These are phyloP conservation scores for Monodelphis domestica DNA, from an alignment of 2,797 vertebrate genomes.

Conservation along the genomic window DNA sequence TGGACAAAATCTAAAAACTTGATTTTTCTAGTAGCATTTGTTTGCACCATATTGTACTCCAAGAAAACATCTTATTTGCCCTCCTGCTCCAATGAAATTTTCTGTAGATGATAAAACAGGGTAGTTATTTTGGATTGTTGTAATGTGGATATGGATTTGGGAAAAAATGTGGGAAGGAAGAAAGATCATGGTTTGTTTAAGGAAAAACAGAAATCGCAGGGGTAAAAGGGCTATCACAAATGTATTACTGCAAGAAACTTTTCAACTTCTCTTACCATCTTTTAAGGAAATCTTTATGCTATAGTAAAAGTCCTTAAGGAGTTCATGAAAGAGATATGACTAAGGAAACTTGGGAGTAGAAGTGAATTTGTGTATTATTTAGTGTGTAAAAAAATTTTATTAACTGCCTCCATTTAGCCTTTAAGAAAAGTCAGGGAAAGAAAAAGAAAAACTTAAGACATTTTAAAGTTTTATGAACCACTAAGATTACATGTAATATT, in stretches of 20 bases:
- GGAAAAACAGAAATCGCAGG: conserved; percentile 10
- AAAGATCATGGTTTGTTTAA: neutral
- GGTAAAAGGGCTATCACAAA: neutral
- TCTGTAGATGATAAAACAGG: conserved; percentile 1
- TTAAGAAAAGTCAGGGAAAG: neutral
- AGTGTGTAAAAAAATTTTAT: neutral
- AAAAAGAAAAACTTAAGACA: neutral
- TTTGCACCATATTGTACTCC: conserved; percentile 28
- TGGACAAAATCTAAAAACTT: conserved; percentile 12
- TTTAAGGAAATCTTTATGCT: conserved; percentile 31
- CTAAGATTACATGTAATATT: neutral
- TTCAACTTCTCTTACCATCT: neutral
- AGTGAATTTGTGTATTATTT: neutral
- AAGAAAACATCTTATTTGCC: conserved; percentile 3
- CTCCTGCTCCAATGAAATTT: neutral
- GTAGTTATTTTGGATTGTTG: conserved; percentile 47
- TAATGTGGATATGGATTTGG: neutral
- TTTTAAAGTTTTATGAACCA: neutral
- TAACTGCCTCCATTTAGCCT: neutral
- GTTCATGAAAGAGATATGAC: conserved; percentile 4
- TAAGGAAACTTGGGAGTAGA: neutral
- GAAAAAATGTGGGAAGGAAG: conserved; percentile 40
- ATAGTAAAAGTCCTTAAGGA: conserved; percentile 30
- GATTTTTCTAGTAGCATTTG: conserved; percentile 4
- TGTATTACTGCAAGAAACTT: conserved; percentile 5